Evolutionary conservation across 2,888 invertebrate genomes (phyloP).

Genomic region (Apamea anceps): DNA sequence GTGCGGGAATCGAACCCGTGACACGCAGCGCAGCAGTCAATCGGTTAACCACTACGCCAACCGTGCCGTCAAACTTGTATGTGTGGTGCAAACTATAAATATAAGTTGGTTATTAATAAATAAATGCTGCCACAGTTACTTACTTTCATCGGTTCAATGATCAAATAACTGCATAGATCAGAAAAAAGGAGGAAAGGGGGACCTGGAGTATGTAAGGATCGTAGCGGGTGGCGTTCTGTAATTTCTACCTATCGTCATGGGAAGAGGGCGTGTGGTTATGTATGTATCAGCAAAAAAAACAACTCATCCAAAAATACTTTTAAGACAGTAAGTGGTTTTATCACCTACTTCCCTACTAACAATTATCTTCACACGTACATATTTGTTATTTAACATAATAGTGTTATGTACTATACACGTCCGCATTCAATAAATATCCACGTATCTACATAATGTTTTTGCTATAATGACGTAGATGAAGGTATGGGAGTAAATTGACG

Average conservation of each 20-base stretch:
- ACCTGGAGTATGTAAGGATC: background rate
- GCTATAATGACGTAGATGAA: constrained; percentile 54
- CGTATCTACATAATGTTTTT: constrained; percentile 36
- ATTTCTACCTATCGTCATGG: background rate
- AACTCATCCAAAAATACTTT: background rate
- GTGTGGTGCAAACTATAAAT: background rate
- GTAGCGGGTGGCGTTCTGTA: background rate
- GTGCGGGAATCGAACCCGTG: too few relatives aligned
- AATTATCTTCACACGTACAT: background rate
- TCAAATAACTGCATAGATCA: background rate
- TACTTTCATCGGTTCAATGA: background rate
- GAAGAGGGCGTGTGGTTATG: background rate
- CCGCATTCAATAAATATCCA: constrained; percentile 31
- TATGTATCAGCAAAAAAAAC: background rate
- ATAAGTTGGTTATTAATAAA: background rate
- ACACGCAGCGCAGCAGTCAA: too few relatives aligned
- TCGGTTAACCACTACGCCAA: too few relatives aligned
- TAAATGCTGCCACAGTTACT: background rate
- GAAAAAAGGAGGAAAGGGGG: background rate
- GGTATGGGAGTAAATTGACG: constrained; percentile 55
- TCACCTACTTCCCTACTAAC: background rate
- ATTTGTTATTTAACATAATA: background rate
- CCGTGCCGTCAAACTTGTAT: too few relatives aligned
- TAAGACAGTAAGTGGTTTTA: background rate
- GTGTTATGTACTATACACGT: constrained; percentile 1